Evolutionary conservation across 2,888 invertebrate species (phyloP).

Genomic region (Timema cristinae): DNA sequence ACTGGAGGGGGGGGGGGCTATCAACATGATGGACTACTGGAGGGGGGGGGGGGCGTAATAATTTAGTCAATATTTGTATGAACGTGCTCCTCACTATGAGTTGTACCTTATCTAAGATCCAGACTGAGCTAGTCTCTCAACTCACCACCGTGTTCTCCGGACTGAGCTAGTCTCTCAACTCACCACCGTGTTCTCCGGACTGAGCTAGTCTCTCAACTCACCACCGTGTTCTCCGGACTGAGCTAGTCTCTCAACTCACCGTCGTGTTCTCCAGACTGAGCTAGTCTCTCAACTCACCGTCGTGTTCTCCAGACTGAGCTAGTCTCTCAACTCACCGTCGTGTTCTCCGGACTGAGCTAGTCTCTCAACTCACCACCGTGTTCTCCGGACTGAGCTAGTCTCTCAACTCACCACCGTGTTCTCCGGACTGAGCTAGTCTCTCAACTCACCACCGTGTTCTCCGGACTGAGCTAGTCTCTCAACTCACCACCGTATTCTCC

Average conservation of each 20-base stretch:
- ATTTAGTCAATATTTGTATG: no score
- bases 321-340: constrained; percentile 49
- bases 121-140: constrained; percentile 17
- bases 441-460: constrained; percentile 55
- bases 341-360: constrained; percentile 63
- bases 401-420: constrained; percentile 53
- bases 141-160: constrained; percentile 60
- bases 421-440: constrained; percentile 57
- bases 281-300: constrained; percentile 49
- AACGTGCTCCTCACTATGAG: no score
- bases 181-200: constrained; percentile 60
- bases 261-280: constrained; percentile 62
- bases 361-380: constrained; percentile 51
- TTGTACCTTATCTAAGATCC: background rate
- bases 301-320: constrained; percentile 63
- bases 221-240: constrained; percentile 62
- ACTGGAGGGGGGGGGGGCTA: no score
- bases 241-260: constrained; percentile 48
- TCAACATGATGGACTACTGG: no score
- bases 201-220: constrained; percentile 52
- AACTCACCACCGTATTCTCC: constrained; percentile 58
- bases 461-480: constrained; percentile 54
- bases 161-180: constrained; percentile 51
- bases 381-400: constrained; percentile 60
- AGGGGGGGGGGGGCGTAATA: no score